These are phyloP conservation scores for Phoeniculus purpureus DNA, from an alignment of 2,797 vertebrate species.

Conservation along the genomic window DNA sequence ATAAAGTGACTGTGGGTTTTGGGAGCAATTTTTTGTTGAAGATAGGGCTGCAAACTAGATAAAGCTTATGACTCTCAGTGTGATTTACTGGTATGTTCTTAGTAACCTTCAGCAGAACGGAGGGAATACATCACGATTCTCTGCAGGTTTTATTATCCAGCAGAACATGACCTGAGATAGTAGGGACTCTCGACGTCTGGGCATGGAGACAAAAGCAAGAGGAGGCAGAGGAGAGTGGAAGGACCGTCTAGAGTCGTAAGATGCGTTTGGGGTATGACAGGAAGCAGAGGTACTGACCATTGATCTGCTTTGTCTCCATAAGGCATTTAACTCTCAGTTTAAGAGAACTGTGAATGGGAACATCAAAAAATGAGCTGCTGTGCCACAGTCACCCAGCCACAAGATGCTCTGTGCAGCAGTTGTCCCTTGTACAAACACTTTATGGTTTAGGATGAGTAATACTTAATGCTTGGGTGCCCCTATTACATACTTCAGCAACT, in stretches of 20 bases:
- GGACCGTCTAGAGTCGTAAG: neutral
- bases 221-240: neutral
- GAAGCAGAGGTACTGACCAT: neutral
- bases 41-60: neutral
- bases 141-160: neutral
- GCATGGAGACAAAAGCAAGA: neutral
- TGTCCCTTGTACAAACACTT: neutral
- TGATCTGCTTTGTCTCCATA: neutral
- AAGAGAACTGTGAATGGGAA: neutral
- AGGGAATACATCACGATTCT: neutral
- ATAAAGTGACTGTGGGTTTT: neutral
- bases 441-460: neutral
- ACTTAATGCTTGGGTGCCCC: neutral
- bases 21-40: neutral
- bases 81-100: neutral
- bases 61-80: neutral
- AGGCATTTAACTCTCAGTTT: rapidly evolving
- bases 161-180: neutral
- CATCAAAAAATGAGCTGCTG: neutral
- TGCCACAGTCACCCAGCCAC: neutral
- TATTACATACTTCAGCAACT: conserved; percentile 13
- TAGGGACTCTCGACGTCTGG: neutral
- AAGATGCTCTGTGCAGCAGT: neutral
- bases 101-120: too few species aligned
- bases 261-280: neutral